Evolutionary conservation across 2,113 vertebrate species (phyloP).

Genomic region (Lutjanus erythropterus): DNA sequence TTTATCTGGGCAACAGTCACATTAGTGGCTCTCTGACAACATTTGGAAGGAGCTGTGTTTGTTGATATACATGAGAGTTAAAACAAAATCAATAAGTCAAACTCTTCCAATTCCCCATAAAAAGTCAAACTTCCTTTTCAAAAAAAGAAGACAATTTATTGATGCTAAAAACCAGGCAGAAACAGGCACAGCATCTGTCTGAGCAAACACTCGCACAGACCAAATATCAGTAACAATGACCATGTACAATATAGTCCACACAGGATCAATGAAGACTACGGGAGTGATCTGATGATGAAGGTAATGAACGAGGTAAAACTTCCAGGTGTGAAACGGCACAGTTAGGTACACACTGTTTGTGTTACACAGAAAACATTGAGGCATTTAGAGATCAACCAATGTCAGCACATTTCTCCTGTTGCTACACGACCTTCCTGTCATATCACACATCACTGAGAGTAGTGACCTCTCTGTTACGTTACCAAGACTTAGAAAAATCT

Average conservation of each 20-base stretch:
- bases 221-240: conserved; percentile 50
- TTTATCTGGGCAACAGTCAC: background rate
- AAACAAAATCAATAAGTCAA: background rate
- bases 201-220: conserved; percentile 56
- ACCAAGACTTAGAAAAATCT: background rate
- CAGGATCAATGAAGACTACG: conserved; percentile 5
- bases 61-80: background rate
- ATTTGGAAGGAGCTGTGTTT: too few relatives aligned
- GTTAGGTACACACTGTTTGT: conserved; percentile 19
- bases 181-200: conserved; percentile 61
- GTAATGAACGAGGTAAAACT: background rate
- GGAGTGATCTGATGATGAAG: conserved; percentile 27
- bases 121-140: background rate
- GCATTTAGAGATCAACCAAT: conserved; percentile 10
- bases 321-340: conserved; percentile 9
- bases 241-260: conserved; percentile 42
- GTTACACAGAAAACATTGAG: conserved; percentile 39
- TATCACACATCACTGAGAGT: background rate
- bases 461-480: background rate
- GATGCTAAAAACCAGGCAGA: conserved; percentile 62
- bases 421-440: background rate
- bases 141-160: conserved; percentile 71
- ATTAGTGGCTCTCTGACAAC: background rate
- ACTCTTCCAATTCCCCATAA: background rate
- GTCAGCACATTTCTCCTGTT: background rate